phyloP scores from a whole-genome alignment of 2,888 invertebrate genomes.

The Brachypterus glaber region DNA sequence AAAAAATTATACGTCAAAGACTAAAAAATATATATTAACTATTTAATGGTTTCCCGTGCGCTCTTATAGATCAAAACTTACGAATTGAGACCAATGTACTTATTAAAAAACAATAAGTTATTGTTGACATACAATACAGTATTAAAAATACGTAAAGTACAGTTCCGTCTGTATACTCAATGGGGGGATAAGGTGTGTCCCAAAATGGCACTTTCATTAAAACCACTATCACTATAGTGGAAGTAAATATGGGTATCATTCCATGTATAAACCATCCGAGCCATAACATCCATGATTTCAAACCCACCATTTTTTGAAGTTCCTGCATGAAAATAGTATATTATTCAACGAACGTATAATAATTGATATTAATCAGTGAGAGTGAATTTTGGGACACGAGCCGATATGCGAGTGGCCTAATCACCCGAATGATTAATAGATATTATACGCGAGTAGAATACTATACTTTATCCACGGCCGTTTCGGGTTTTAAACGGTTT shows the following conservation, averaged over 20 bases:
- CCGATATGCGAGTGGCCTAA: too few species aligned
- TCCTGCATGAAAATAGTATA: too few species aligned
- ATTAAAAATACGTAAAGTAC: slow-evolving; percentile 61
- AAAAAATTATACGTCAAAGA: too few species aligned
- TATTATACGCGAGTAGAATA: too few species aligned
- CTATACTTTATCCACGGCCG: too few species aligned
- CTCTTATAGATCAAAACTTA: slow-evolving; percentile 36
- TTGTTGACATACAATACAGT: slow-evolving; percentile 59
- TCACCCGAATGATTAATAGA: too few species aligned
- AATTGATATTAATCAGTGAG: too few species aligned
- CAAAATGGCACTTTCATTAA: slow-evolving; percentile 49
- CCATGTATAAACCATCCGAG: slow-evolving; percentile 76
- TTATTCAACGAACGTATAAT: too few species aligned
- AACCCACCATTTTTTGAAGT: slow-evolving; percentile 87
- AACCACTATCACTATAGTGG: slow-evolving; percentile 48
- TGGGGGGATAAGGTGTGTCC: slow-evolving; percentile 46
- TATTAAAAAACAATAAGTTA: slow-evolving; percentile 68
- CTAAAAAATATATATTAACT: too few species aligned
- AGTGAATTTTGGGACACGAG: too few species aligned
- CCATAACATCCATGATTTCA: slow-evolving; percentile 79
- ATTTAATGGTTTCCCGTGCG: too few species aligned
- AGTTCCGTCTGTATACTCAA: slow-evolving; percentile 56
- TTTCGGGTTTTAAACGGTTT: too few species aligned
- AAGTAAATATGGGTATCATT: slow-evolving; percentile 55
- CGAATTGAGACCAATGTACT: slow-evolving; percentile 70